Percentiles rank a stretch among this genome's conserved stretches.
phyloP scores from a whole-genome alignment of 2,888 invertebrate species.

The Empis livida region DNA sequence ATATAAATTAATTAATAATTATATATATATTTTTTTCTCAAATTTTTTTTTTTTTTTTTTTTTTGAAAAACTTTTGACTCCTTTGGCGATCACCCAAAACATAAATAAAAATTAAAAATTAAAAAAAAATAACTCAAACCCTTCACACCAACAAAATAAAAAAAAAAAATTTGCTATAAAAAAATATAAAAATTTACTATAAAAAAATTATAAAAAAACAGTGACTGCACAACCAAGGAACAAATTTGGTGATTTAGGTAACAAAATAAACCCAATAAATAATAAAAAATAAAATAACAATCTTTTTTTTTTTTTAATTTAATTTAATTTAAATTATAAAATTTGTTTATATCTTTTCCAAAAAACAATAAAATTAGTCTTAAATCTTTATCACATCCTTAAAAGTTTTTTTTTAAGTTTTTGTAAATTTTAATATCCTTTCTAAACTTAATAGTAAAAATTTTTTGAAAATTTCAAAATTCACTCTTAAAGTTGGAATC shows the following conservation, averaged over 20 bases:
- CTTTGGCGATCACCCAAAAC: slow-evolving; percentile 9
- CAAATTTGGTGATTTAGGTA: slow-evolving; percentile 58
- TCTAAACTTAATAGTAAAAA: no score
- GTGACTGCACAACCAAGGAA: slow-evolving; percentile 58
- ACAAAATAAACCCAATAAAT: slow-evolving; percentile 27
- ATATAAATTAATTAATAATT: slow-evolving; percentile 7
- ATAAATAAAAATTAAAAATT: slow-evolving; percentile 16
- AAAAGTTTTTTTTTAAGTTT: no score
- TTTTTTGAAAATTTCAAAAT: no score
- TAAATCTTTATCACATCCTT: no score
- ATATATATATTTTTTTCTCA: not conserved
- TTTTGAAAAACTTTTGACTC: not conserved
- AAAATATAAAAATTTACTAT: slow-evolving; percentile 9
- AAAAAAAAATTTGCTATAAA: slow-evolving; percentile 12
- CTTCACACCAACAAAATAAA: slow-evolving; percentile 8
- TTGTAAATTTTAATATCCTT: no score
- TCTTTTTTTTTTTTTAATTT: not conserved
- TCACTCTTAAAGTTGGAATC: no score
- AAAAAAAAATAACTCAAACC: slow-evolving; percentile 9
- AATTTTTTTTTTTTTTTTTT: no score
- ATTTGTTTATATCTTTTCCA: not conserved
- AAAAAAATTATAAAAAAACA: slow-evolving; percentile 23
- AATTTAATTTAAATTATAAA: slow-evolving; percentile 8
- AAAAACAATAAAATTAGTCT: not conserved
- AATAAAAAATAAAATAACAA: slow-evolving; percentile 9